Percentiles rank a stretch among this genome's conserved stretches.
Evolutionary conservation across 1,140 invertebrate species (phyloP).

Genomic region (Nylanderia fulva): DNA sequence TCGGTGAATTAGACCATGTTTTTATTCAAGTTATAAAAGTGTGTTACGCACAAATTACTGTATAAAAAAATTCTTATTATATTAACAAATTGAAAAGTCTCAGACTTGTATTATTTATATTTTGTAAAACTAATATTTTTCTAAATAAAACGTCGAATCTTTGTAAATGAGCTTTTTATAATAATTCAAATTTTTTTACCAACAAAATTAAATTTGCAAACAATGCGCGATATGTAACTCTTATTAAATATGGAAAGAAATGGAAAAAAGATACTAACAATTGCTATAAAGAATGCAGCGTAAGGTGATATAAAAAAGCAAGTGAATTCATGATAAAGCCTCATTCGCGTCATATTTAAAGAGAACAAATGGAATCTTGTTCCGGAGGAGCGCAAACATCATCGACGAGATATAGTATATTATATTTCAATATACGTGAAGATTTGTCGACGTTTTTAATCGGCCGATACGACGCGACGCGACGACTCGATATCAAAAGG

Average conservation of each 20-base stretch:
- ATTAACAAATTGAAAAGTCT: neutral
- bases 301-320: neutral
- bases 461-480: conserved; percentile 8
- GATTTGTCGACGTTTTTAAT: conserved; percentile 47
- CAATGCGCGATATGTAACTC: neutral
- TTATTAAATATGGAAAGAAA: neutral
- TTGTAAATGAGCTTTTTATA: too few species aligned
- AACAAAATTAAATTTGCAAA: too few species aligned
- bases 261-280: neutral
- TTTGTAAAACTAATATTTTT: too few species aligned
- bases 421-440: neutral
- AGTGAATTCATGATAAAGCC: neutral
- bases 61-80: neutral
- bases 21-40: conserved; percentile 25
- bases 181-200: too few species aligned
- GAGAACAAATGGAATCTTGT: neutral
- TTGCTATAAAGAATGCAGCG: neutral
- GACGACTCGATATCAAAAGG: conserved; percentile 77
- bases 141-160: too few species aligned
- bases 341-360: neutral
- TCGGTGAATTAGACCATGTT: neutral
- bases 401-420: neutral
- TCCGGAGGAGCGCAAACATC: too few species aligned
- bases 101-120: neutral
- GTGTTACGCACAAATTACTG: neutral